Conservation (phyloP, 2,797 vertebrate genomes). For the Xenops minutus region DNA sequence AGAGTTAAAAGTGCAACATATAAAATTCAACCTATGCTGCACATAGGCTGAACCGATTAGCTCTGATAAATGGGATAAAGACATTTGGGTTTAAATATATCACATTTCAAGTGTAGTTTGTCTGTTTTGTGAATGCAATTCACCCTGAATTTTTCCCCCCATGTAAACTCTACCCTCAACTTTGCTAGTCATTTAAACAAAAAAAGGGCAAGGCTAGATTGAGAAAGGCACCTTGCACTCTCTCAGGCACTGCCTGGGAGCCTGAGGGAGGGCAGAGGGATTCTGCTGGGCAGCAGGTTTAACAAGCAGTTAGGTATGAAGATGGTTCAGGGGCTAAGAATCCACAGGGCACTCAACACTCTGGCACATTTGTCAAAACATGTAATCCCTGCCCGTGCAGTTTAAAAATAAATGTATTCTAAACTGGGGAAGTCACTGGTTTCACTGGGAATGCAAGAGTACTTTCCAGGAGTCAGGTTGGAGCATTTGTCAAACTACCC, state of each 20-base stretch:
- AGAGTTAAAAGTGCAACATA: neutral
- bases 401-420: constrained; percentile 6
- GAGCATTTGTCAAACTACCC: neutral
- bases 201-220: neutral
- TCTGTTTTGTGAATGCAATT: neutral
- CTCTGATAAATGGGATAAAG: neutral
- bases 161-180: neutral
- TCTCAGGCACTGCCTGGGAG: neutral
- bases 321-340: neutral
- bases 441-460: constrained; percentile 2
- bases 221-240: neutral
- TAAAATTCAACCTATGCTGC: neutral
- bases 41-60: neutral
- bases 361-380: neutral
- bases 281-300: neutral
- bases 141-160: neutral
- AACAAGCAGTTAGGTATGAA: neutral
- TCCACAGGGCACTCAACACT: neutral
- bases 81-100: neutral
- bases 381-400: neutral
- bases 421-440: neutral
- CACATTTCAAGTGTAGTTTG: neutral
- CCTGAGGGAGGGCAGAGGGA: neutral
- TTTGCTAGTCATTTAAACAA: neutral
- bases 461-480: constrained; percentile 9